Conservation (phyloP, 2,113 vertebrate species). For the Menidia beryllina region DNA sequence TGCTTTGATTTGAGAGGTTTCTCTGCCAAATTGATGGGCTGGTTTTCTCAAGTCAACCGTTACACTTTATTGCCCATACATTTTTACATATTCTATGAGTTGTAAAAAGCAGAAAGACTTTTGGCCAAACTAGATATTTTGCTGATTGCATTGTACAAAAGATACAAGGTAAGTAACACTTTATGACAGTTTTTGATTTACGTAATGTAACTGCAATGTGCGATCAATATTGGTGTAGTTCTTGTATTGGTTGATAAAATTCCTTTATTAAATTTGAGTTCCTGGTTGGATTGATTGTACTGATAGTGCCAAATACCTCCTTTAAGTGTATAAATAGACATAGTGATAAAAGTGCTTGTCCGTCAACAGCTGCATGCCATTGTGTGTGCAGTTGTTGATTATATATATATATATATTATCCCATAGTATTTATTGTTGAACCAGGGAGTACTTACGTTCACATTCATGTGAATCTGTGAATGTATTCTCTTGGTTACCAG, state of each 20-base stretch:
- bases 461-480: not conserved
- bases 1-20: conserved; percentile 50
- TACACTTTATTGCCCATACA: not conserved
- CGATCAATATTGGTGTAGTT: not conserved
- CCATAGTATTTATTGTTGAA: too few species aligned
- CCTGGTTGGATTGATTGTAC: too few species aligned
- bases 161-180: too few species aligned
- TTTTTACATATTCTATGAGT: not conserved
- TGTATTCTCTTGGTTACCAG: not conserved
- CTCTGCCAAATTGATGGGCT: conserved; percentile 25
- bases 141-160: not conserved
- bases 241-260: not conserved
- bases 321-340: not conserved
- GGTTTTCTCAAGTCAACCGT: conserved; percentile 13
- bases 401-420: too few species aligned
- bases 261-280: too few species aligned
- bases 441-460: conserved; percentile 1
- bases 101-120: not conserved
- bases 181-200: not conserved
- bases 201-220: not conserved
- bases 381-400: not conserved
- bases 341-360: not conserved
- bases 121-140: not conserved
- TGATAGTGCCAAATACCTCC: too few species aligned
- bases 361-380: not conserved